Percentiles rank a stretch among this genome's conserved stretches.
These are phyloP conservation scores for Hippocampus abdominalis DNA, from an alignment of 2,113 vertebrate species.

Conservation along the genomic window DNA sequence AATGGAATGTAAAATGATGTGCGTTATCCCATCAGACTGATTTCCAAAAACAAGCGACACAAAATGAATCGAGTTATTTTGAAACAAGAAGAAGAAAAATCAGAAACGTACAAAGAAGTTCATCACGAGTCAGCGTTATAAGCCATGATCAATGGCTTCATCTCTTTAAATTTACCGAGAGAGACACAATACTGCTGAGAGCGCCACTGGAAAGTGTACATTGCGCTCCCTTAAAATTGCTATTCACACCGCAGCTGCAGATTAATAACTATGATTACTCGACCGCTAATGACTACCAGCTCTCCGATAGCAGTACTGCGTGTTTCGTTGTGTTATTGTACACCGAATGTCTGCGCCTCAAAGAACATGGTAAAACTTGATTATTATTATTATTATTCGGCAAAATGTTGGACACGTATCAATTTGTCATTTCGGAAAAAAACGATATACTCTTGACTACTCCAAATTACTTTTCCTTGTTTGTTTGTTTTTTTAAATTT, in stretches of 20 bases:
- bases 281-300: conserved; percentile 5
- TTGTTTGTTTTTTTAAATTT: too few relatives aligned
- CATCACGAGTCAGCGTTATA: neutral
- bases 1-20: neutral
- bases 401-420: neutral
- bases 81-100: neutral
- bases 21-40: too few relatives aligned
- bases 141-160: neutral
- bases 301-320: neutral
- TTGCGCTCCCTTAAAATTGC: conserved; percentile 32
- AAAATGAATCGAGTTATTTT: neutral
- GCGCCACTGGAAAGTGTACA: conserved; percentile 9
- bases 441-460: neutral
- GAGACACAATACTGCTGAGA: neutral
- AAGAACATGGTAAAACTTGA: neutral
- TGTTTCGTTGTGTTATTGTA: conserved; percentile 12
- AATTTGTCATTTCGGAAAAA: neutral
- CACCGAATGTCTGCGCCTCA: neutral
- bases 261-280: conserved; percentile 47
- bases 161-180: neutral
- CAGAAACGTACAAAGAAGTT: neutral
- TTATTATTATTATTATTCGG: neutral
- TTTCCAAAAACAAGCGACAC: neutral
- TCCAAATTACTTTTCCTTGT: neutral
- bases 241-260: conserved; percentile 27